Base-by-base conservation (phyloP, 2,888 invertebrate species). In the Xestobium rufovillosum region DNA sequence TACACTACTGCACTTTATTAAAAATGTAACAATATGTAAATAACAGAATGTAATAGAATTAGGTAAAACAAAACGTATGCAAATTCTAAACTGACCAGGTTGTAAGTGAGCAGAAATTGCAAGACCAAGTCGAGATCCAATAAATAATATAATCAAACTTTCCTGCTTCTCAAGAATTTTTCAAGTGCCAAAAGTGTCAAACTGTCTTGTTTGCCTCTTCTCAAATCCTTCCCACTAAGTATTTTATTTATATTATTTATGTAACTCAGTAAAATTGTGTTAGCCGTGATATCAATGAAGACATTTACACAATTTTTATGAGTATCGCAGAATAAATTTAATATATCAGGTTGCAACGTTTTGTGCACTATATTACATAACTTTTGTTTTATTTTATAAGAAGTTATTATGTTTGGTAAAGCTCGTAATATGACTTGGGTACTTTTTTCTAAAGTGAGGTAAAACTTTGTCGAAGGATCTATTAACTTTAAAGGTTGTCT, bases 191-290 rank as follows among this genome's bases (percentile, higher is more conserved):
- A 34, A 29, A 6, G 27, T 11, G 32, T 38, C 6, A 38, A 23
- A 9, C 23, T 9, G 14, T 34, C 34, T 14, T 23, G 14, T 4
- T 34, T 8, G 13, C 13, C 29, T 6, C 29, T 23, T 3, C 34
- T 10, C 6, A 17, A 4, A 19, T 38, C 38, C 28, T 38, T 38
- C 8, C 34, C 30, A 11, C 29, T 28, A 3, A 38, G 27, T 9
- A 38, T 34, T 14, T 34, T 34, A 29, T 38, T 38, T 4, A 38
- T 28, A 26, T n/a, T 38, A 6, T 16, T 32, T 12, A 32, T 33
- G 14, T 34, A 34, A 26, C 14, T 13, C 19, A 29, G 25, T 8
- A 34, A 13, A 12, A 14, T 14, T 4, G 30, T 29, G 6, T 38
- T 34, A 8, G 29, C 9, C 16, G 28, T 34, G 26, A 29, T 34